phyloP scores from a whole-genome alignment of 2,113 vertebrate genomes.

The Laterallus jamaicensis region DNA sequence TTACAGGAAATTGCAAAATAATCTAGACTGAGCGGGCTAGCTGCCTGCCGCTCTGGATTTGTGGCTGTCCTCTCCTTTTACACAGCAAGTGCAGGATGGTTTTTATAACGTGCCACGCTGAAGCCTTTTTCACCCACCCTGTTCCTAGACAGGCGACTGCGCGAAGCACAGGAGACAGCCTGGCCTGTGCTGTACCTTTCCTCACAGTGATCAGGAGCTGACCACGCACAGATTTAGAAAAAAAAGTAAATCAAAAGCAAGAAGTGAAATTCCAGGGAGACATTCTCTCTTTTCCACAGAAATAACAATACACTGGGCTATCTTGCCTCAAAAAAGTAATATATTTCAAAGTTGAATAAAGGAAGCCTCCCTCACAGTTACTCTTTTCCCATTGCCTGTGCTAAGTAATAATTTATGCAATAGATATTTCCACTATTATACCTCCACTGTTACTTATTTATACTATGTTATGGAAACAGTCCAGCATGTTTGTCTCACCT shows the following conservation, averaged over 20 bases:
- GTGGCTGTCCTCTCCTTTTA: background rate
- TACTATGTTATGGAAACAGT: background rate
- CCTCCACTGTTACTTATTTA: background rate
- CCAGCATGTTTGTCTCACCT: background rate
- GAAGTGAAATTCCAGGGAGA: background rate
- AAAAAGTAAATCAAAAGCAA: background rate
- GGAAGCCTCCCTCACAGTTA: background rate
- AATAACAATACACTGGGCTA: background rate
- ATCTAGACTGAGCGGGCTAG: background rate
- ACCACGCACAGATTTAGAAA: too few relatives aligned
- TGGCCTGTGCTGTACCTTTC: background rate
- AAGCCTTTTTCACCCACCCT: background rate
- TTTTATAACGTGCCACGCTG: background rate
- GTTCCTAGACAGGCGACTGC: background rate
- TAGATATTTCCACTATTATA: background rate
- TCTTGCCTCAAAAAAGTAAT: background rate
- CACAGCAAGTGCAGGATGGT: background rate
- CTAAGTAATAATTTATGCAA: background rate
- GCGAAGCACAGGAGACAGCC: background rate
- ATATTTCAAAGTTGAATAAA: background rate
- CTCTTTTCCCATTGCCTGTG: background rate
- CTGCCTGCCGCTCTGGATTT: background rate
- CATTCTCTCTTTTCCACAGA: background rate
- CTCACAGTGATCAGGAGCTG: background rate
- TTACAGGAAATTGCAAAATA: conserved; percentile 24